These are phyloP conservation scores for Drosophila ochracea DNA, from an alignment of 2,888 invertebrate genomes.

Conservation along the genomic window DNA sequence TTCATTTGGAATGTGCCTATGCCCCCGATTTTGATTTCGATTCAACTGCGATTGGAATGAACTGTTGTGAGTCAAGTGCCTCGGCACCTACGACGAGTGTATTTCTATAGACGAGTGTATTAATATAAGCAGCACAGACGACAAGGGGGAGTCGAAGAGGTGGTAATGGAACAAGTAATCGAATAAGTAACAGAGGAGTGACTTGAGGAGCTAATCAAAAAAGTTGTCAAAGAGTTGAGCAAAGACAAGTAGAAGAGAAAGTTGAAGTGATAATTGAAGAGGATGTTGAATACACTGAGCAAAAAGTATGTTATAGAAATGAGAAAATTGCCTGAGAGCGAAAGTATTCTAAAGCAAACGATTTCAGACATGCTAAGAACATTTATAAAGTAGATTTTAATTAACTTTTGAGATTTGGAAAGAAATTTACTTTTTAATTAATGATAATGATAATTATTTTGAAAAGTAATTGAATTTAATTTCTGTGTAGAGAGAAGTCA, in stretches of 20 bases:
- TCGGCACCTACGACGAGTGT: slow-evolving; percentile 1
- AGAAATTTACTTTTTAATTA: not conserved
- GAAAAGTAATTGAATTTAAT: not conserved
- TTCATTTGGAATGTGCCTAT: slow-evolving; percentile 70
- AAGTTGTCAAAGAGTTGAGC: not conserved
- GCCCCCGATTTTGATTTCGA: slow-evolving; percentile 32
- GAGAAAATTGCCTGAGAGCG: not conserved
- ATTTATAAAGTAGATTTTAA: not conserved
- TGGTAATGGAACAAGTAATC: not conserved
- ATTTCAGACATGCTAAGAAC: not conserved
- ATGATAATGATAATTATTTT: not conserved
- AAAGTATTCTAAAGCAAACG: not conserved
- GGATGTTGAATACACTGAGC: not conserved
- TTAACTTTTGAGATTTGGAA: not conserved
- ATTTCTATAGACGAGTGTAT: not conserved
- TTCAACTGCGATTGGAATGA: slow-evolving; percentile 20
- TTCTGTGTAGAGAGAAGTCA: not conserved
- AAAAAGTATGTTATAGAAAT: not conserved
- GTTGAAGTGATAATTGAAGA: not conserved
- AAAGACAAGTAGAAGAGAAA: not conserved
- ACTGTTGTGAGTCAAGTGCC: slow-evolving; percentile 16
- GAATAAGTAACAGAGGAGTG: not conserved
- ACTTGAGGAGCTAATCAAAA: slow-evolving; percentile 10
- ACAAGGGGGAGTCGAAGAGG: not conserved
- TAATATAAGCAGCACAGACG: not conserved